Evolutionary conservation across 2,797 vertebrate species (phyloP).

Genomic region (Coluber constrictor): DNA sequence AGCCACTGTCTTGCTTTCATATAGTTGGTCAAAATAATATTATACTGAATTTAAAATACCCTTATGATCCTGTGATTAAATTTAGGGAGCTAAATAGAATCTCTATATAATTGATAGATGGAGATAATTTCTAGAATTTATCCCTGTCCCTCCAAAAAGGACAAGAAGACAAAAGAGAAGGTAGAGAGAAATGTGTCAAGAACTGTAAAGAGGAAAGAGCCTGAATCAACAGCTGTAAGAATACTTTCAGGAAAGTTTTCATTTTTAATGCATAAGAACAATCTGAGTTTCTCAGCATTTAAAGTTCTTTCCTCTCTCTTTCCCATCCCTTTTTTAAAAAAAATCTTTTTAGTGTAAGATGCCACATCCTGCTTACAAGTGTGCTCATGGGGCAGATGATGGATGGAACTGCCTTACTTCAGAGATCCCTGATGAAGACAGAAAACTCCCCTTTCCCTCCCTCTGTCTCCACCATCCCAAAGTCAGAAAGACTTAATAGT

Average conservation of each 20-base stretch:
- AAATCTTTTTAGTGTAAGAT: slow-evolving; percentile 41
- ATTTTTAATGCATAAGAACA: slow-evolving; percentile 30
- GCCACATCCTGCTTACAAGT: slow-evolving; percentile 5
- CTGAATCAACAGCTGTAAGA: slow-evolving; percentile 40
- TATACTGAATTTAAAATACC: not conserved
- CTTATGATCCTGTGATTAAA: not conserved
- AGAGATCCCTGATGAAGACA: slow-evolving; percentile 37
- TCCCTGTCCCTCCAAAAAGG: not conserved
- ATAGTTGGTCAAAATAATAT: not conserved
- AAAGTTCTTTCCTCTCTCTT: not conserved
- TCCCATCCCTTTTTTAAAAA: slow-evolving; percentile 10
- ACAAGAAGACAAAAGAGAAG: not conserved
- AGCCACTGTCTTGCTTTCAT: not conserved
- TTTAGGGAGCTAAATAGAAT: not conserved
- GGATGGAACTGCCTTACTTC: slow-evolving; percentile 39
- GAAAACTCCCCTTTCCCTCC: slow-evolving; percentile 31
- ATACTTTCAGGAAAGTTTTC: slow-evolving; percentile 21
- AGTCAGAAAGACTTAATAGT: slow-evolving; percentile 27
- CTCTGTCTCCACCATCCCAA: slow-evolving; percentile 6
- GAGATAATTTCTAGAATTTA: not conserved
- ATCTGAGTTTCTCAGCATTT: slow-evolving; percentile 39
- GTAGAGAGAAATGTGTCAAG: not conserved
- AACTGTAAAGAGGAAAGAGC: slow-evolving; percentile 11
- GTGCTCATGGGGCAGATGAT: slow-evolving; percentile 47
- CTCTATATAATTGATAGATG: not conserved